These are phyloP conservation scores for Pelosia muscerda DNA, from an alignment of 2,888 invertebrate species.

Conservation along the genomic window DNA sequence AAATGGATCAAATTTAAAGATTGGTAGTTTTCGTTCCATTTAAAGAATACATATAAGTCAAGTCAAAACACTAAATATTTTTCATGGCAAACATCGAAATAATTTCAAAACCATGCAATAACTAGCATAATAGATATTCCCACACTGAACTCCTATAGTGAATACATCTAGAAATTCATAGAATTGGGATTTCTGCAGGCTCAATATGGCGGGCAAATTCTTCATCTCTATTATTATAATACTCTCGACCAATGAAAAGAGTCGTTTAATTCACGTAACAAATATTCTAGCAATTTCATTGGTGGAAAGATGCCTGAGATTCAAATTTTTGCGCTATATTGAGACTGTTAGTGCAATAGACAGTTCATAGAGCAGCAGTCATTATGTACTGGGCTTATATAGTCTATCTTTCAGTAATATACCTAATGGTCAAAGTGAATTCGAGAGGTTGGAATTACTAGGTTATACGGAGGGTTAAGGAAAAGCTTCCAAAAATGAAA, in stretches of 20 bases:
- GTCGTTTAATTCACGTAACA: neutral
- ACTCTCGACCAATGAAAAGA: neutral
- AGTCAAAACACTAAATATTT: neutral
- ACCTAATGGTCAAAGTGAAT: neutral
- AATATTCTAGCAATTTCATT: neutral
- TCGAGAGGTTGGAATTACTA: neutral
- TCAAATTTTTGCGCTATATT: neutral
- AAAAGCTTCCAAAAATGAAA: no score
- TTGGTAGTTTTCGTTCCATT: neutral
- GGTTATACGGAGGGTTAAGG: no score
- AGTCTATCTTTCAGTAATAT: neutral
- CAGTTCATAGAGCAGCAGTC: conserved; percentile 23
- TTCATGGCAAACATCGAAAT: neutral
- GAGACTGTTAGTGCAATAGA: conserved; percentile 40
- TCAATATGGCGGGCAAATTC: neutral
- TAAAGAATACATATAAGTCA: neutral
- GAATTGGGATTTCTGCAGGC: neutral
- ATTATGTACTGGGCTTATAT: neutral
- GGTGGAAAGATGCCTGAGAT: neutral
- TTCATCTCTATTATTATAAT: no score
- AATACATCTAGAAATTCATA: conserved; percentile 50
- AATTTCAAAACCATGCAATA: neutral
- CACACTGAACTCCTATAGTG: conserved; percentile 27
- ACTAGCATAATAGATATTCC: neutral
- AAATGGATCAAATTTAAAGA: neutral